Conservation (phyloP, 2,888 invertebrate species). For the Drosophila neotestacea region DNA sequence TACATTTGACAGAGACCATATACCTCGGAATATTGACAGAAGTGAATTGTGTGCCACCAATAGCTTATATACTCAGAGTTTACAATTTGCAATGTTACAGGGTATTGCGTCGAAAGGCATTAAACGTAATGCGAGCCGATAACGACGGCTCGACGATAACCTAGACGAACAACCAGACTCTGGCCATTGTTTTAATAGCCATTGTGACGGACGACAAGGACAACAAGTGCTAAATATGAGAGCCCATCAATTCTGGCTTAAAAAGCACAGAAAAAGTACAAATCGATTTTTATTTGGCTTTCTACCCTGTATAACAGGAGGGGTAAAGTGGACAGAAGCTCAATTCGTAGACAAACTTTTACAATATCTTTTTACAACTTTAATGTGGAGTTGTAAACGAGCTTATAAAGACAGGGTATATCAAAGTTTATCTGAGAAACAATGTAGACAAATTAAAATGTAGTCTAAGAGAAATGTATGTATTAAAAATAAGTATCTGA, state of each 20-base stretch:
- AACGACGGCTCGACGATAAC: conserved; percentile 29
- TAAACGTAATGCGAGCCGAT: conserved; percentile 39
- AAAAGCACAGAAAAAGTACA: conserved; percentile 19
- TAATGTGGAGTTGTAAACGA: too few species aligned
- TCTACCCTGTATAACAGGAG: conserved; percentile 1
- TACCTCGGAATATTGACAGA: background rate
- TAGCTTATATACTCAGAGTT: background rate
- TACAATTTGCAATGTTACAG: conserved; percentile 9
- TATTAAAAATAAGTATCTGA: too few species aligned
- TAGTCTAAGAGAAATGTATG: too few species aligned
- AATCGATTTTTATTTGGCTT: conserved; percentile 47
- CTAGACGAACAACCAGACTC: conserved; percentile 22
- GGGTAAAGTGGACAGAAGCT: background rate
- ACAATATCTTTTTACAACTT: too few species aligned
- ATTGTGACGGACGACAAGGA: conserved; percentile 20
- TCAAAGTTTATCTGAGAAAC: too few species aligned
- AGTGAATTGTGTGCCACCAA: background rate
- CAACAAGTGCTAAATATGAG: conserved; percentile 48
- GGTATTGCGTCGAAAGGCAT: conserved; percentile 29
- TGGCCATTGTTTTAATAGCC: conserved; percentile 38
- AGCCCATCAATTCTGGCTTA: conserved; percentile 24
- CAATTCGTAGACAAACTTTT: background rate
- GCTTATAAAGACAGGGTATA: too few species aligned
- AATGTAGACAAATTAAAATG: too few species aligned
- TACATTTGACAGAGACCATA: background rate